These are phyloP conservation scores for Cyanoderma ruficeps DNA, from an alignment of 2,113 vertebrate species.

Conservation along the genomic window DNA sequence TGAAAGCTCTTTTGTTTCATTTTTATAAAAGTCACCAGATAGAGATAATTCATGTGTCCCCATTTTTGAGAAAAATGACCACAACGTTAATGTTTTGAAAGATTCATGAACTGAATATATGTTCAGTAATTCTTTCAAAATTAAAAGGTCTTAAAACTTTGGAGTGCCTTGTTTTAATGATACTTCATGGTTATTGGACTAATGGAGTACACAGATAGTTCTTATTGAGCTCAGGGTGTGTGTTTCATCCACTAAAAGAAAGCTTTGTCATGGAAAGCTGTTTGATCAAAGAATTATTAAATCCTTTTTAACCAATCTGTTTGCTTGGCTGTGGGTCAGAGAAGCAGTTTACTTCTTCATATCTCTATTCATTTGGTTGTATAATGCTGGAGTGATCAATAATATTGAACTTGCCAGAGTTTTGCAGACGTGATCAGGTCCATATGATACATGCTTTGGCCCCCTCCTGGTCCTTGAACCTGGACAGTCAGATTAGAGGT, in stretches of 20 bases:
- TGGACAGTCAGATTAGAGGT: background rate
- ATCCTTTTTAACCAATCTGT: background rate
- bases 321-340: background rate
- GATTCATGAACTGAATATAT: background rate
- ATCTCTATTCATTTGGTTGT: background rate
- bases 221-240: background rate
- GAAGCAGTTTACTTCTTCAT: background rate
- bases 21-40: background rate
- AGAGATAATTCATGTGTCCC: background rate
- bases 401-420: background rate
- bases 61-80: background rate
- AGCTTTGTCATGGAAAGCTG: background rate
- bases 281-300: background rate
- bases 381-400: background rate
- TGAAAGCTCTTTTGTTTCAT: background rate
- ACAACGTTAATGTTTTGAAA: background rate
- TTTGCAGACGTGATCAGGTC: background rate
- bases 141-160: conserved; percentile 9
- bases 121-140: background rate
- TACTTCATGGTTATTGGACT: background rate
- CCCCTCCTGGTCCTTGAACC: background rate
- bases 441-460: background rate
- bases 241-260: background rate
- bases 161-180: background rate
- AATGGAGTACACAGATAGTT: background rate